Evolutionary conservation across 2,797 vertebrate species (phyloP).

Genomic region (Takifugu ocellatus): DNA sequence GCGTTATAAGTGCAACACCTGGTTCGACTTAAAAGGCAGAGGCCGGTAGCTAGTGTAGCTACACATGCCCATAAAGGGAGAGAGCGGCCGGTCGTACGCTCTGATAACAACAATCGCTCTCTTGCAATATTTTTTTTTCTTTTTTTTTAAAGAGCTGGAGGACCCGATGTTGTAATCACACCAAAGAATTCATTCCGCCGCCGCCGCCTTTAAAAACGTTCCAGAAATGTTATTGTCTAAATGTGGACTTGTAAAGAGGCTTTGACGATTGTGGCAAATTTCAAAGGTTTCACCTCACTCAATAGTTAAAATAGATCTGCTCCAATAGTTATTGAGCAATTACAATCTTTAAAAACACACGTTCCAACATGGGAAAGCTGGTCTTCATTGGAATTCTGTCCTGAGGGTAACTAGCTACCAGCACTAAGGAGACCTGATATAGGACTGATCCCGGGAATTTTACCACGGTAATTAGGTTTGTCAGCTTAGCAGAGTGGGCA

Average conservation of each 20-base stretch:
- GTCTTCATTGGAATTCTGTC: conserved; percentile 48
- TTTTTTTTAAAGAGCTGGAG: conserved; percentile 48
- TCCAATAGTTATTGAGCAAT: conserved; percentile 8
- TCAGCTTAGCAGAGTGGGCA: conserved; percentile 62
- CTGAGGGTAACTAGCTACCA: conserved; percentile 46
- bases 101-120: conserved; percentile 61
- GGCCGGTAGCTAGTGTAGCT: conserved; percentile 74
- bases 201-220: conserved; percentile 20
- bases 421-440: conserved; percentile 67
- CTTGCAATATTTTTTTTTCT: conserved; percentile 13
- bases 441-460: conserved; percentile 63
- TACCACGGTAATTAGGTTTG: conserved; percentile 61
- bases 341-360: conserved; percentile 37
- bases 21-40: conserved; percentile 73
- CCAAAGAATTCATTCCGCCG: conserved; percentile 57
- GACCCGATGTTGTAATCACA: conserved; percentile 67
- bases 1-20: conserved; percentile 67
- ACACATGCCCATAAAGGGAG: conserved; percentile 81
- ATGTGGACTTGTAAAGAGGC: conserved; percentile 27
- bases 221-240: conserved; percentile 1
- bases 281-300: conserved; percentile 24
- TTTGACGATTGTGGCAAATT: conserved; percentile 26
- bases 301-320: conserved; percentile 20
- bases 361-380: conserved; percentile 44
- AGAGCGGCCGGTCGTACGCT: conserved; percentile 61